Conservation (phyloP, 92 coral and sea anemone species). For the Phenganax marumi region DNA sequence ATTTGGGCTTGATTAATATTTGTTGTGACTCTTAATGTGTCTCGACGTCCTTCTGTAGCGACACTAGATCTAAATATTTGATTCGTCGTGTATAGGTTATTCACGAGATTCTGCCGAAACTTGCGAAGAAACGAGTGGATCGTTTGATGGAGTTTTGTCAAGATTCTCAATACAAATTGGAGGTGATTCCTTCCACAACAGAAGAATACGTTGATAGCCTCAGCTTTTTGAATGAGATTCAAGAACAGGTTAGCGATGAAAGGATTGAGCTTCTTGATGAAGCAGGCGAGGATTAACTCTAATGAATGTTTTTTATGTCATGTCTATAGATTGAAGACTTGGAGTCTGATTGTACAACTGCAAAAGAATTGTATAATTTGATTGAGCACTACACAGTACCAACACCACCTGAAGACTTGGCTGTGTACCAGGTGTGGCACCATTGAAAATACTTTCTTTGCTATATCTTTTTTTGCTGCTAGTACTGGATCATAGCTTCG, state of each 20-base stretch:
- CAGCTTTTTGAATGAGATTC: constrained; percentile 87
- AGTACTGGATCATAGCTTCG: neutral
- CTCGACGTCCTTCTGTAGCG: neutral
- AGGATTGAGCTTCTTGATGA: neutral
- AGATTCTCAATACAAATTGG: constrained; percentile 93
- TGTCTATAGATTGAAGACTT: constrained; percentile 79
- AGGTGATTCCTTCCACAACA: constrained; percentile 74
- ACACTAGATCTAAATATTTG: neutral
- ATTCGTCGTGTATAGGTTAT: constrained; percentile 68
- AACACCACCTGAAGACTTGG: constrained; percentile 97
- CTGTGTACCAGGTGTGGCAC: constrained; percentile 86
- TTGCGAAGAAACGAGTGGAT: constrained; percentile 90
- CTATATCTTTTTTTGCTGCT: neutral
- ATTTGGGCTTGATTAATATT: too few relatives aligned
- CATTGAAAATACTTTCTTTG: neutral
- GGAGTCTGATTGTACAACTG: constrained; percentile 75
- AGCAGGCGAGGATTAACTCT: too few relatives aligned
- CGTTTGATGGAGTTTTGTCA: constrained; percentile 87
- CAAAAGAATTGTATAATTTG: constrained; percentile 87
- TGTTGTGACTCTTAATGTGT: too few relatives aligned
- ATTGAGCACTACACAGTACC: constrained; percentile 94
- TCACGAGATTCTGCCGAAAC: constrained; percentile 87
- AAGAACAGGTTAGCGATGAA: constrained; percentile 72
- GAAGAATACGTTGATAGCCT: constrained; percentile 80
- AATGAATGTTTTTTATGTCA: neutral